Conservation (phyloP, 2,888 invertebrate species). For the Nomada lathburiana region DNA sequence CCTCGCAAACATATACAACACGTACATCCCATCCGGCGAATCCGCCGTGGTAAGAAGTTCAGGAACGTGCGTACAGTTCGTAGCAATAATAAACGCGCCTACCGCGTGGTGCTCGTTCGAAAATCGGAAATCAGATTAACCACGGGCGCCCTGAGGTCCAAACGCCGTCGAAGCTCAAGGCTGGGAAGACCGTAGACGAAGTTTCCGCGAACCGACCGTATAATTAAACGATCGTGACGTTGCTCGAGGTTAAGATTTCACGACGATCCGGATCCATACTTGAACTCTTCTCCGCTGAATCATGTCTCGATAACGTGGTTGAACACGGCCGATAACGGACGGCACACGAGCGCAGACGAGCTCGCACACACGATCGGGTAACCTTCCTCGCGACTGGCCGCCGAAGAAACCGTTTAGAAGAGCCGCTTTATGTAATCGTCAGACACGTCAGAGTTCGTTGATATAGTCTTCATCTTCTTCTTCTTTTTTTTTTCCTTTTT, state of each 20-base stretch:
- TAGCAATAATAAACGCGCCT: constrained; percentile 20
- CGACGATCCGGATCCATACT: constrained; percentile 44
- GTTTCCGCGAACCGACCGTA: constrained; percentile 43
- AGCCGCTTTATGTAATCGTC: constrained; percentile 50
- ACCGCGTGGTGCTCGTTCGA: background rate
- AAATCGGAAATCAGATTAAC: constrained; percentile 2
- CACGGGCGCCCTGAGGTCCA: background rate
- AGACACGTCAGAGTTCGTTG: constrained; percentile 49
- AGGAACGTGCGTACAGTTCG: too few species aligned
- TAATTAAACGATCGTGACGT: constrained; percentile 39
- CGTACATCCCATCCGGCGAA: too few species aligned
- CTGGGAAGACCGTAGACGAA: constrained; percentile 13
- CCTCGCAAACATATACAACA: too few species aligned
- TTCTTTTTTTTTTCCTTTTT: too few species aligned
- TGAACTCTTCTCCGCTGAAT: constrained; percentile 64
- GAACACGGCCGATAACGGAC: constrained; percentile 45
- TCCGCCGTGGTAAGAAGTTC: too few species aligned
- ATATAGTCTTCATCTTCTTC: too few species aligned
- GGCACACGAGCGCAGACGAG: too few species aligned
- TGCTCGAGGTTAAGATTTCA: constrained; percentile 61
- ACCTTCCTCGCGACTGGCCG: constrained; percentile 52
- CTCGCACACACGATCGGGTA: constrained; percentile 37
- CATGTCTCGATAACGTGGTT: constrained; percentile 56
- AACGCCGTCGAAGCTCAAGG: constrained; percentile 5
- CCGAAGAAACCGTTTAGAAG: constrained; percentile 42